Base-by-base conservation (phyloP, 2,797 vertebrate species). In the Acanthiza pusilla region DNA sequence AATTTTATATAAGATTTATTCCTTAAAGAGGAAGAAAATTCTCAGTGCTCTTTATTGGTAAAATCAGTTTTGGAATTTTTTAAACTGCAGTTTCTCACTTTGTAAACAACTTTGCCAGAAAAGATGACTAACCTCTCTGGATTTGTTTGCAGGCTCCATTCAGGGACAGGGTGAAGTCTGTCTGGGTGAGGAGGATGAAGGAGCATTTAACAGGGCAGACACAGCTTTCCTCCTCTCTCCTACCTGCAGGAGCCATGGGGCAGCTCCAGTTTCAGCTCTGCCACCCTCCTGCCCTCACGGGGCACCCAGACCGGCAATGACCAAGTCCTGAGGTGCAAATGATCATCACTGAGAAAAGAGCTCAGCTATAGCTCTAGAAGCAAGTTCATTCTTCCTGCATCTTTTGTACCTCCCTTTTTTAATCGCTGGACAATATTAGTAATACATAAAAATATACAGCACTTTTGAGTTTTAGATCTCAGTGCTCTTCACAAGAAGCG, bases 11-110 rank as follows among this genome's bases (percentile, higher is more conserved):
- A 32, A 63, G 4, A 62, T 42, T 48, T 48, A 47, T 50, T 85
- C 50, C 62, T 78, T 70, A 19, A 73, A 72, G 10, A 57, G 14
- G 6, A 72, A 53, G 17, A 80, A 76, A 88, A 62, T 21, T 82
- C 29, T 51, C 36, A 3, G 19, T 0, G 0, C 1, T 81, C 6
- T n/a, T 48, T 8, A 50, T 11, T 14, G 9, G 30, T 43, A 79
- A 85, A 85, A 70, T 25, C 30, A 48, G 16, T 8, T 58, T 60
- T 57, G 5, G 63, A 29, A 2, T 13, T 55, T 60, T 67, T 75
- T 18, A 21, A 89, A 84, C 10, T 38, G 30, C 40, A 77, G 7
- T 22, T 51, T 4, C 38, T 77, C 23, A 16, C 16, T 32, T 43
- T 51, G 32, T 17, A 84, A 74, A 18, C 9, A 27, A 18, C 15